phyloP scores from a whole-genome alignment of 2,113 vertebrate species.

The Pteruthius melanotis region DNA sequence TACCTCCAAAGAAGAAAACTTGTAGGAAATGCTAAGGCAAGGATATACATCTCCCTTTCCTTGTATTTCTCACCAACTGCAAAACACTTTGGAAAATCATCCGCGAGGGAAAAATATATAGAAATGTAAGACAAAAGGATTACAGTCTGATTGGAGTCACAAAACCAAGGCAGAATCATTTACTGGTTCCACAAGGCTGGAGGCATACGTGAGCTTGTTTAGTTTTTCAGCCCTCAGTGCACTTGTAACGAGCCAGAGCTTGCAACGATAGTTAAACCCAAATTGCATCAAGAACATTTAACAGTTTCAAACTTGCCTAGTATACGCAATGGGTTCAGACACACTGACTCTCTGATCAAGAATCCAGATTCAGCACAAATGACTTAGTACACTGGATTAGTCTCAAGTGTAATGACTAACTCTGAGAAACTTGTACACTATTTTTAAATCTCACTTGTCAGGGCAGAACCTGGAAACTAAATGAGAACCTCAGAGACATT shows the following conservation, averaged over 20 bases:
- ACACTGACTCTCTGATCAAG: slow-evolving; percentile 29
- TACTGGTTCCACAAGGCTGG: neutral
- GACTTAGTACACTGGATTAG: slow-evolving; percentile 16
- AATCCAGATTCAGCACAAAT: slow-evolving; percentile 46
- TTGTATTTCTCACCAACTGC: neutral
- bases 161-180: neutral
- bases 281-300: slow-evolving; percentile 41
- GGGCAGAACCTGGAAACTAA: slow-evolving; percentile 37
- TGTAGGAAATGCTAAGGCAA: neutral
- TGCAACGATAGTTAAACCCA: slow-evolving; percentile 9
- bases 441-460: slow-evolving; percentile 53
- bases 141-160: neutral
- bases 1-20: neutral
- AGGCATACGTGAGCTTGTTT: neutral
- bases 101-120: neutral
- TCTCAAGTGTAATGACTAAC: slow-evolving; percentile 44
- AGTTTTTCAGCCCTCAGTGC: neutral
- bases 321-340: slow-evolving; percentile 25
- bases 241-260: slow-evolving; percentile 57
- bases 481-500: neutral
- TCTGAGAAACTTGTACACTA: slow-evolving; percentile 23
- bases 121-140: neutral
- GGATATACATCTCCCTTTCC: neutral
- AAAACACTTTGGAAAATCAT: neutral
- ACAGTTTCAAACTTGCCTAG: slow-evolving; percentile 67